Base-by-base conservation (phyloP, 2,113 vertebrate species). In the Chamaetylas fuelleborni region DNA sequence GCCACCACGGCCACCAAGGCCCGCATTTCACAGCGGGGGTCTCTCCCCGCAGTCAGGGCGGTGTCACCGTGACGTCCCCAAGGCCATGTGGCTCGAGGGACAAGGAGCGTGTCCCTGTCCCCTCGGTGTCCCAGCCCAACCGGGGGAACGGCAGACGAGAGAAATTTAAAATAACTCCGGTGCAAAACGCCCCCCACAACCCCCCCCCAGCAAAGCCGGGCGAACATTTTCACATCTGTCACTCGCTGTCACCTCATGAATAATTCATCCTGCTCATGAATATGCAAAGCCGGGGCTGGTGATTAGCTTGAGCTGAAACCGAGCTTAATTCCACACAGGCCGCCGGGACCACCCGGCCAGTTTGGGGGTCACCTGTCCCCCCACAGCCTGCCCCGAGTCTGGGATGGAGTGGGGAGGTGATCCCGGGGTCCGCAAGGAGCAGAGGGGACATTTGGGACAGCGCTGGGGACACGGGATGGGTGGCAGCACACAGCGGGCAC, bases 241-340 rank as follows among this genome's bases (percentile, higher is more conserved):
- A 95, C 91, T 96, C 65, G 95, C 96, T 96, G 64, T 95, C 95
- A 96, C 92, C 94, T 96, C 81, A 93, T 98, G 96, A 97, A 98
- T 98, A 94, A 98, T 97, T 93, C 96, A 98, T 96, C 45, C 5
- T 0, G 5, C 74, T 97, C 95, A 97, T 97, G 97, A 95, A 98
- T 98, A 97, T 97, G 95, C 93, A 97, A 97, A 93, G 36, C n/a
- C 8, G 61, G 69, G 60, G 26, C 82, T 82, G 94, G 94, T 88
- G 97, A 97, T 96, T 93, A 97, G 92, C 96, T 51, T 5, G 86
- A 80, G 90, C 90, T 96, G 96, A 96, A 96, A 96, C 89, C 3
- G 7, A 90, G 92, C 95, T 88, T 51, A 95, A 96, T 96, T 91
- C 96, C 91, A 89, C 85, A 0, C 88, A 81, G 91, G 86, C 80